Evolutionary conservation across 2,888 invertebrate genomes (phyloP), one percentile per base, ranked within the genome.

Genomic region (Maniola hyperantus): DNA sequence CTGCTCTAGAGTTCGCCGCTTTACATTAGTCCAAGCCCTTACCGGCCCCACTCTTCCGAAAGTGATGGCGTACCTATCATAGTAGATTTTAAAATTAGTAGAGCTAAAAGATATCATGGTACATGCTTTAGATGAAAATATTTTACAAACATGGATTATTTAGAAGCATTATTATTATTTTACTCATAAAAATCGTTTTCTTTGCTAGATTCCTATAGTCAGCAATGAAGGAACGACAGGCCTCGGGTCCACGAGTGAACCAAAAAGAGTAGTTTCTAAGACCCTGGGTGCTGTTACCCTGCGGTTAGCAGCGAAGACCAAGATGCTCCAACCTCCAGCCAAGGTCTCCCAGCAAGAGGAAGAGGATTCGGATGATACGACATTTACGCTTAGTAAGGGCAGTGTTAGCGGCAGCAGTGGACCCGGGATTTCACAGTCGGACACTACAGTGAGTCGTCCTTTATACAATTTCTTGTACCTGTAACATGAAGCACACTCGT

Each of bases 211-310:
- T 69, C 93, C 93, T 26, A 80, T 95, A 13, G 81, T 93, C 51
- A 92, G 92, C 68, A 95, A 95, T 79, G 93, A 93, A 65, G 94
- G 94, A 46, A 95, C 93, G 74, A 88, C 93, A 0, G 96, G 96
- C 0, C 84, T 96, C 6, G 95, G 95, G 6, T 78, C 87, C 4
- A 70, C 79, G 0, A 73, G 78, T 1, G 77, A 76, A 0, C 71
- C 78, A 0, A 33, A 68, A 18, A 58, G 65, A 5, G 71, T 68
- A 2, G 74, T 76, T 5, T 68, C 74, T 2, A n/a, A n/a, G n/a
- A 80, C 72, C 6, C 76, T 89, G 5, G 89, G 87, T 0, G 76
- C 85, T 0, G 87, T 88, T 5, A 89, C 91, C 6, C 66, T 91
- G 73, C 79, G 87, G 6, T 74, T 91, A 13, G 85, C 87, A 0